Base-by-base conservation (phyloP, 2,113 vertebrate species). In the Bufo gargarizans region DNA sequence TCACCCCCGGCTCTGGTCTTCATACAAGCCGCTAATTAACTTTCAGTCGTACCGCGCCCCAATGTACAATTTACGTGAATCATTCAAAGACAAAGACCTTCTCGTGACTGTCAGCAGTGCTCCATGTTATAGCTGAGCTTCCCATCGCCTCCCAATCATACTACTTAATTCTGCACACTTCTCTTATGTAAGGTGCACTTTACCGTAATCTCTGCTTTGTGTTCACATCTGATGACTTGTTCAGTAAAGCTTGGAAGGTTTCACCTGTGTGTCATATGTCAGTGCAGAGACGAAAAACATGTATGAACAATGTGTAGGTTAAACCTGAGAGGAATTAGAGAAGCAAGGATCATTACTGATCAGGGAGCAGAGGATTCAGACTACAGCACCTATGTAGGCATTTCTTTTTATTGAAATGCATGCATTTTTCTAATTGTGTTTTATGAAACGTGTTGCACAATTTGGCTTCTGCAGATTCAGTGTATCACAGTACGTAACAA, bases 1-100 rank as follows among this genome's bases (percentile, higher is more conserved):
- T 7, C 61, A 90, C 91, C 90, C 90, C 11, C 77, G 94, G 94
- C 90, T 91, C 90, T 88, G 90, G 92, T 91, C 90, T 88, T 90
- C 92, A 91, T 89, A 90, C 93, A 65, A 88, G 85, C 89, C 87
- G 89, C 93, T 91, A 90, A 90, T 93, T 82, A 61, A 86, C 0
- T 82, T 53, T 22, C 83, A 82, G 56, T 59, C 3, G 1, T 4
- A 67, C 17, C 0, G 72, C 3, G 49, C 89, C 49, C 11, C 33
- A 3, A 79, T 55, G 80, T 81, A 82, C 87, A 63, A 88, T 77
- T 69, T 16, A 20, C 55, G 87, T 88, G 0, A 91, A 89, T 94
- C 91, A 88, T 89, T 71, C 4, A 67, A 43, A 20, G 63, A 69
- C 61, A 56, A 71, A 67, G 11, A 81, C 19, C 77, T 19, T 86